phyloP scores from a whole-genome alignment of 2,888 invertebrate species.

The Drosophila nr. medialis region DNA sequence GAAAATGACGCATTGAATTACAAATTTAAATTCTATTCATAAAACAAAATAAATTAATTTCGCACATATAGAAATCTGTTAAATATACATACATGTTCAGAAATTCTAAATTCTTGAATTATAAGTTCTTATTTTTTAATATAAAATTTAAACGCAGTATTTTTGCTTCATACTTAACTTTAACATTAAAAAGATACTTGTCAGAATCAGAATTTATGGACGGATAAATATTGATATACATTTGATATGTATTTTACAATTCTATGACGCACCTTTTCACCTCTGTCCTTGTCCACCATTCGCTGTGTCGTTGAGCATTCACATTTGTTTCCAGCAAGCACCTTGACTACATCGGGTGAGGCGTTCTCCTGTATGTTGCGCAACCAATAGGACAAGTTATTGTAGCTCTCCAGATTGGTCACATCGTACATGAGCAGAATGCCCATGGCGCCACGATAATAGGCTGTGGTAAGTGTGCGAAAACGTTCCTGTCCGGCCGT shows the following conservation, averaged over 20 bases:
- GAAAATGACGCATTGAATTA: conserved; percentile 57
- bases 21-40: not conserved
- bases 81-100: not conserved
- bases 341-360: conserved; percentile 93
- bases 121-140: not conserved
- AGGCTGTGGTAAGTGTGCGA: conserved; percentile 93
- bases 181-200: not conserved
- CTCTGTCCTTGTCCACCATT: conserved; percentile 91
- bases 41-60: not conserved
- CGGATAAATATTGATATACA: not conserved
- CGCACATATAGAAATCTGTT: not conserved
- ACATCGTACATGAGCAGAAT: conserved; percentile 96
- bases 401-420: conserved; percentile 95
- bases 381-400: conserved; percentile 95
- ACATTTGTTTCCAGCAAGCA: conserved; percentile 94
- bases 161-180: not conserved
- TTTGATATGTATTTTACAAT: not conserved
- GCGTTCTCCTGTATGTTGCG: conserved; percentile 96
- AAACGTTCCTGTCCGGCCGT: conserved; percentile 89
- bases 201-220: not conserved
- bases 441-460: conserved; percentile 96
- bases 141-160: not conserved
- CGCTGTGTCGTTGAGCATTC: conserved; percentile 90
- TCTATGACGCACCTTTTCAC: conserved; percentile 88
- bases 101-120: not conserved